Conservation (phyloP, 2,113 vertebrate genomes). For the Chiloscyllium plagiosum region DNA sequence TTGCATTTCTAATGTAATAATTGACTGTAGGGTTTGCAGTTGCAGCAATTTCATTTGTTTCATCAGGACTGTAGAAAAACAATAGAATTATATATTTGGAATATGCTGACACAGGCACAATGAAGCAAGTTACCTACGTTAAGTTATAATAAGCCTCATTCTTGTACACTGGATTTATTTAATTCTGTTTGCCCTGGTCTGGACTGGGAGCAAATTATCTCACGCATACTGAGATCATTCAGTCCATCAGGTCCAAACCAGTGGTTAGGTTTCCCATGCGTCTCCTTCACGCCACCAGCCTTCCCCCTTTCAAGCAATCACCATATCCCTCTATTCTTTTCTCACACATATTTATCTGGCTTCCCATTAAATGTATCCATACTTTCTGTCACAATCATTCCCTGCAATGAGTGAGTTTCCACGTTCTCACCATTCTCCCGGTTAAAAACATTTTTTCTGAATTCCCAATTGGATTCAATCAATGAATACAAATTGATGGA, state of each 20-base stretch:
- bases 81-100: neutral
- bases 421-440: neutral
- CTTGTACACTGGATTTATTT: neutral
- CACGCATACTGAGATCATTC: neutral
- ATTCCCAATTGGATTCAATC: neutral
- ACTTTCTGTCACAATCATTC: neutral
- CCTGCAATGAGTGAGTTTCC: neutral
- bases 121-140: neutral
- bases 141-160: neutral
- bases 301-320: neutral
- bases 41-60: neutral
- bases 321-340: neutral
- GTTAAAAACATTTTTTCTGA: neutral
- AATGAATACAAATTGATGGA: neutral
- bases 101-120: neutral
- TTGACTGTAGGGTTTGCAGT: neutral
- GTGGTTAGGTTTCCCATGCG: neutral
- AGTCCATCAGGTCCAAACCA: neutral
- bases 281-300: no score
- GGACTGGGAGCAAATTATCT: neutral
- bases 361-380: neutral
- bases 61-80: neutral
- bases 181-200: neutral
- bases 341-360: neutral
- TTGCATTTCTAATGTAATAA: neutral